These are phyloP conservation scores for Leucopsar rothschildi DNA, from an alignment of 2,113 vertebrate species.

Conservation along the genomic window DNA sequence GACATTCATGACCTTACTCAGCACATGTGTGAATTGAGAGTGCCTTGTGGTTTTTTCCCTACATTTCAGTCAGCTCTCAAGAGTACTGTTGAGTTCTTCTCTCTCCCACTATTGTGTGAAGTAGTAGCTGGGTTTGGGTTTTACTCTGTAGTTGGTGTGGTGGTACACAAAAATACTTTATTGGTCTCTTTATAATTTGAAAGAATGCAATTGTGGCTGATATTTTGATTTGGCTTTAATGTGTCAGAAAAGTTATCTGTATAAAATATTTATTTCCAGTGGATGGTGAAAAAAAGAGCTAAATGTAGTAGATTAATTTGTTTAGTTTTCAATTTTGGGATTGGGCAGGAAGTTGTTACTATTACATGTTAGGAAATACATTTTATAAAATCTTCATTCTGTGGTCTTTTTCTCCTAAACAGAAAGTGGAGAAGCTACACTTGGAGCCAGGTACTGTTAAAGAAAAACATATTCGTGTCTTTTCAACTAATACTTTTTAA, in stretches of 20 bases:
- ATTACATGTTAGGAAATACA: neutral
- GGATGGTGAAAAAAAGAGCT: neutral
- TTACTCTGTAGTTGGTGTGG: neutral
- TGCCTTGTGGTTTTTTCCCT: neutral
- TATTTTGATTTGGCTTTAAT: neutral
- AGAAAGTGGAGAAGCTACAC: slow-evolving; percentile 77
- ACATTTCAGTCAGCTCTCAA: neutral
- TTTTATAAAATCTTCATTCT: neutral
- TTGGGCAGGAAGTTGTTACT: neutral
- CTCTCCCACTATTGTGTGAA: neutral
- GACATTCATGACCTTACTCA: neutral
- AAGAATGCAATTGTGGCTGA: neutral
- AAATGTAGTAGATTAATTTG: neutral
- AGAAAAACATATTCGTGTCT: slow-evolving; percentile 61
- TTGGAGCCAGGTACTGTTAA: slow-evolving; percentile 91
- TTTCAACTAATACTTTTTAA: slow-evolving; percentile 67
- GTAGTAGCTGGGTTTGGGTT: neutral
- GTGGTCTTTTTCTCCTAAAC: slow-evolving; percentile 41
- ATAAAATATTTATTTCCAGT: neutral
- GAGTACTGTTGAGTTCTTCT: neutral
- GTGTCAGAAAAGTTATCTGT: neutral
- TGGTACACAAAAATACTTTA: neutral
- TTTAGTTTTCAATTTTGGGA: neutral
- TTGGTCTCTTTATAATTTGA: neutral
- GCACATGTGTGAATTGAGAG: neutral